Evolutionary conservation across 92 coral and sea anemone species (phyloP).

Genomic region (Zoanthus gigantus): DNA sequence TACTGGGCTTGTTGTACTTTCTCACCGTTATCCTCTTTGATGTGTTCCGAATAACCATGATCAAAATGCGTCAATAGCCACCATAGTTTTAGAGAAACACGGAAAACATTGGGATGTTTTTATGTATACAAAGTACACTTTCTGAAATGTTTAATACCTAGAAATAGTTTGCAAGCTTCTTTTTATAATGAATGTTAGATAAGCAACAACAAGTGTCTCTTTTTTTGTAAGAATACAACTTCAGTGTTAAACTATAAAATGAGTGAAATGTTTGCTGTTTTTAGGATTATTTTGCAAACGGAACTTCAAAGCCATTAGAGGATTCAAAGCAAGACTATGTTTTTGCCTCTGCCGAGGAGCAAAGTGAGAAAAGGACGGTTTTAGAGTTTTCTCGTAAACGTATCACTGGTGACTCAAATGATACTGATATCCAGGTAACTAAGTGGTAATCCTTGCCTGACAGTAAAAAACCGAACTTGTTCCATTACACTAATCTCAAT

Average conservation of each 20-base stretch:
- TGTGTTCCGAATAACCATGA: no score
- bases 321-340: not conserved
- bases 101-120: no score
- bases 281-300: not conserved
- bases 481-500: no score
- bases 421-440: not conserved
- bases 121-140: no score
- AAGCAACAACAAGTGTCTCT: no score
- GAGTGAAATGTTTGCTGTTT: not conserved
- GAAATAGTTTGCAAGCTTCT: no score
- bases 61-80: no score
- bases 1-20: not conserved
- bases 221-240: no score
- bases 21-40: not conserved
- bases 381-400: conserved; percentile 1
- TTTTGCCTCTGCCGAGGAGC: not conserved
- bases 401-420: not conserved
- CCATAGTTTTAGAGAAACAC: no score
- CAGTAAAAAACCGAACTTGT: no score
- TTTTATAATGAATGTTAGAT: no score
- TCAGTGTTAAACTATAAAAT: not conserved
- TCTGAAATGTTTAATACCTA: no score
- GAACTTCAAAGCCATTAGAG: not conserved
- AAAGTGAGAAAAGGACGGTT: not conserved
- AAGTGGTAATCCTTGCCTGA: not conserved